Conservation (phyloP, 2,797 vertebrate genomes). For the Protonibea diacanthus region DNA sequence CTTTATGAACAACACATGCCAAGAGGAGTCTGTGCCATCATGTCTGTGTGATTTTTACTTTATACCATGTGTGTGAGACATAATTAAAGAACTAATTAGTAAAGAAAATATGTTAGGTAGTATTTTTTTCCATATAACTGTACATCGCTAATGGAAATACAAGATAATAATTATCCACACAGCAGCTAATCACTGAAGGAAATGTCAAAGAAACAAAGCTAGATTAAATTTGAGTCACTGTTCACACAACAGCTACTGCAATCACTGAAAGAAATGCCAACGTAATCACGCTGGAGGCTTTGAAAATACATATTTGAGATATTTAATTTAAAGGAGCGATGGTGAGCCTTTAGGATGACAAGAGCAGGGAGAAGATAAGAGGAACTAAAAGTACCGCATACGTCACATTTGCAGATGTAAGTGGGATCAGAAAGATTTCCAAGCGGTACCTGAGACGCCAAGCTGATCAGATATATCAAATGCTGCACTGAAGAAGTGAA, state of each 20-base stretch:
- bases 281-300: constrained; percentile 13
- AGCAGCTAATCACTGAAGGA: constrained; percentile 33
- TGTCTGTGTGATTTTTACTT: no score
- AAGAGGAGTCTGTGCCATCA: no score
- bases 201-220: constrained; percentile 41
- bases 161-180: constrained; percentile 28
- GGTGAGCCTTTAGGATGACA: neutral
- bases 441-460: neutral
- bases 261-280: constrained; percentile 37
- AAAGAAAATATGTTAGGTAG: neutral
- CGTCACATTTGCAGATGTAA: neutral
- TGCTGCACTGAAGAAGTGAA: neutral
- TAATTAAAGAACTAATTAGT: neutral
- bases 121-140: neutral
- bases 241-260: constrained; percentile 16
- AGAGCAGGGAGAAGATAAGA: neutral
- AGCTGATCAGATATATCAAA: neutral
- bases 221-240: constrained; percentile 8
- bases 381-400: neutral
- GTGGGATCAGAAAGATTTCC: neutral
- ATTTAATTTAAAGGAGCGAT: neutral
- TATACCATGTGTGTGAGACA: neutral
- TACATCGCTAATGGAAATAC: neutral
- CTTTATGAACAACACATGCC: no score
- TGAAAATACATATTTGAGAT: neutral